Base-by-base conservation (phyloP, 1,140 invertebrate species). In the Odontomachus brunneus region DNA sequence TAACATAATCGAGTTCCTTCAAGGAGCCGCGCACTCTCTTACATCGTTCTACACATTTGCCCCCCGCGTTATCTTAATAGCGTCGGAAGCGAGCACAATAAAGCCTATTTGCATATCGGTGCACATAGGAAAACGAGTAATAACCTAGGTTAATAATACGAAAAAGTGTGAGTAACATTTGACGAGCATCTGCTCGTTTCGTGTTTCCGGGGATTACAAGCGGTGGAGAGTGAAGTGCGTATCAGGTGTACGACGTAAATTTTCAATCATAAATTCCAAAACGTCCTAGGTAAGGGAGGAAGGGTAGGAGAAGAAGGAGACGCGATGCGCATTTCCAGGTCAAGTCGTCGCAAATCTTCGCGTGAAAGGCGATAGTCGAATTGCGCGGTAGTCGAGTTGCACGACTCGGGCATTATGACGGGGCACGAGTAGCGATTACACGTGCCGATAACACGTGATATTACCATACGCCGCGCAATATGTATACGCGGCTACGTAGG, bases 391-490 rank as follows among this genome's bases (percentile, higher is more conserved):
- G 29, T 2, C 2, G 2, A 5, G 29, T 12, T 44, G 19, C 22
- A 63, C 71, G 69, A 59, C 24, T 55, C n/a, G 38, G 17, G 78
- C 53, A 59, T 72, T 65, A 82, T 76, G 63, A 82, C 51, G 29
- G 55, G 67, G 57, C 59, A 51, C 19, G 38, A 85, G 51, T 26
- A 53, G 33, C 59, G 71, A 72, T 72, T 55, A 71, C 33, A 29
- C 12, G 38, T 22, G 17, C 63, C 26, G 85, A 86, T 86, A 85
- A 86, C 75, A 22, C 17, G 17, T 49, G 38, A 53, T 62, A 49
- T 24, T 17, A 17, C 48, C 22, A 3, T 26, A 62, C 57, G n/a
- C 7, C n/a, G 44, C 22, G 51, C 29, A 67, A 69, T 59, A 69
- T 12, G n/a, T 67, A 65, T 15, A 60, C 78, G 19, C n/a, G n/a